phyloP scores from a whole-genome alignment of 1,140 invertebrate genomes.

The Lasioglossum albipes region DNA sequence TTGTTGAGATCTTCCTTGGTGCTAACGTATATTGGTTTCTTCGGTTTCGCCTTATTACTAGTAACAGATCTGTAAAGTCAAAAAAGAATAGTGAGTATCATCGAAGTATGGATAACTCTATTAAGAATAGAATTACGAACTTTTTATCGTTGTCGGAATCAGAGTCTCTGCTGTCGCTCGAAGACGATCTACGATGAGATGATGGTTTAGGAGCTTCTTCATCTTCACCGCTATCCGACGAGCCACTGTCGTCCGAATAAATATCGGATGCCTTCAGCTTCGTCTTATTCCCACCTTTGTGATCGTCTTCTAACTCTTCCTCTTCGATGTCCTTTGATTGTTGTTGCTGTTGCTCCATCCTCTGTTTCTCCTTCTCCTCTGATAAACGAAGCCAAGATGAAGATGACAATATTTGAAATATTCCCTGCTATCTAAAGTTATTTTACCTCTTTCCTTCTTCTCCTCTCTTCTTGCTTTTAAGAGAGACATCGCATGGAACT shows the following conservation, averaged over 20 bases:
- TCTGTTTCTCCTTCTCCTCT: slow-evolving; percentile 83
- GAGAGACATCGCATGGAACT: slow-evolving; percentile 94
- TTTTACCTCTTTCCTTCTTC: slow-evolving; percentile 84
- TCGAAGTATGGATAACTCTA: not conserved
- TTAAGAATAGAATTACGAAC: slow-evolving; percentile 60
- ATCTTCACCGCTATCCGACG: slow-evolving; percentile 85
- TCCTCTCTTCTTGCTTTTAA: slow-evolving; percentile 94
- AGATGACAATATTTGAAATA: not conserved
- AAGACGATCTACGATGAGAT: slow-evolving; percentile 78
- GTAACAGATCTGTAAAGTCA: slow-evolving; percentile 75
- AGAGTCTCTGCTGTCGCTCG: slow-evolving; percentile 80
- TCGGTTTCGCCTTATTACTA: slow-evolving; percentile 77
- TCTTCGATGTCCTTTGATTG: slow-evolving; percentile 81
- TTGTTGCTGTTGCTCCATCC: slow-evolving; percentile 81
- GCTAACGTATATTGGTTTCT: slow-evolving; percentile 84
- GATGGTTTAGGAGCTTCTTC: slow-evolving; percentile 78
- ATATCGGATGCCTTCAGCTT: slow-evolving; percentile 96
- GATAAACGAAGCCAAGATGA: slow-evolving; percentile 27
- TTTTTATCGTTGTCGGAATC: slow-evolving; percentile 82
- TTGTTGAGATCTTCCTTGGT: slow-evolving; percentile 92
- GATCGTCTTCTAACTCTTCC: slow-evolving; percentile 81
- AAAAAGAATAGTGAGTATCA: not conserved
- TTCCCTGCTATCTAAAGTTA: not conserved
- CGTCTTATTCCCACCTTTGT: slow-evolving; percentile 80
- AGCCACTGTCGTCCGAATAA: slow-evolving; percentile 95